phyloP scores from a whole-genome alignment of 2,888 invertebrate genomes.

The Tetranychus piercei region DNA sequence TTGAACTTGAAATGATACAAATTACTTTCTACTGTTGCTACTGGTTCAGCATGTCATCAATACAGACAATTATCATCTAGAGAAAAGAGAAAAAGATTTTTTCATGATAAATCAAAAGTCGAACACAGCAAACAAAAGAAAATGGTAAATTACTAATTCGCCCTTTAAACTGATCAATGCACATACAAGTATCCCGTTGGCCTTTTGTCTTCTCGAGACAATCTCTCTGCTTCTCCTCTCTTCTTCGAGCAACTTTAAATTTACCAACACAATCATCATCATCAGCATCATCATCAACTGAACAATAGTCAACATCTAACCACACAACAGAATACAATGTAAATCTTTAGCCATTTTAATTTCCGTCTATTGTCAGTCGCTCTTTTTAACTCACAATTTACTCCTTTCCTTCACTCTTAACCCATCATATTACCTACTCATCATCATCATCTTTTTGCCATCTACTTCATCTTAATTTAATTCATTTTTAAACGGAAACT shows the following conservation, averaged over 20 bases:
- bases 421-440: neutral
- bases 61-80: neutral
- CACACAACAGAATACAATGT: neutral
- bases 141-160: neutral
- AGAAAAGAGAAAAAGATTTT: neutral
- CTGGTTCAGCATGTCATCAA: neutral
- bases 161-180: no score
- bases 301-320: neutral
- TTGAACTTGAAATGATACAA: neutral
- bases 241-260: neutral
- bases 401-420: neutral
- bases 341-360: neutral
- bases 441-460: neutral
- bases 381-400: neutral
- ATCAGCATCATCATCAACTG: neutral
- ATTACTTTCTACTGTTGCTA: no score
- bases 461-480: neutral
- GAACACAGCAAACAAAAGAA: neutral
- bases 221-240: neutral
- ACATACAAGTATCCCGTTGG: neutral
- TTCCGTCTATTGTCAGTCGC: neutral
- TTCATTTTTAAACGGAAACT: constrained; percentile 1
- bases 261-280: neutral
- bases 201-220: neutral
- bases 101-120: neutral